These are phyloP conservation scores for Onychomys arenicola DNA, from an alignment of 2,797 vertebrate species.

Conservation along the genomic window DNA sequence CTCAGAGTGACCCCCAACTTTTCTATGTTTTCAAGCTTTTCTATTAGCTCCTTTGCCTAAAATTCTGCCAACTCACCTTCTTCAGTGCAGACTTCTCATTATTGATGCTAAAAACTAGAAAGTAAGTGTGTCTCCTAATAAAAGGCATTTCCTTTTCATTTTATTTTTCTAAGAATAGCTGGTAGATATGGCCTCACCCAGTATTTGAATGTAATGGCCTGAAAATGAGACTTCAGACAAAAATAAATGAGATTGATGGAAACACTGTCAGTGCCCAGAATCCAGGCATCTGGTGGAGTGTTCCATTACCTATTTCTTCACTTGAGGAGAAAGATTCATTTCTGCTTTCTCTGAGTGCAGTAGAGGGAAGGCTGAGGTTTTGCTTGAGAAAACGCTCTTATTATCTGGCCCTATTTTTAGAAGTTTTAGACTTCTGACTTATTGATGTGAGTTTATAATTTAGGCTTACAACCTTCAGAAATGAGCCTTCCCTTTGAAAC, in stretches of 20 bases:
- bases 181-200: slow-evolving; percentile 45
- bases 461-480: slow-evolving; percentile 78
- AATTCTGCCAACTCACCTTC: background rate
- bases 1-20: background rate
- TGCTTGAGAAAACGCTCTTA: slow-evolving; percentile 76
- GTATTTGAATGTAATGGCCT: slow-evolving; percentile 77
- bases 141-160: slow-evolving; percentile 44
- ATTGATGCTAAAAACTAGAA: slow-evolving; percentile 62
- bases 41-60: background rate
- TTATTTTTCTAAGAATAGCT: background rate
- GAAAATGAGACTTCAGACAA: slow-evolving; percentile 79
- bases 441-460: slow-evolving; percentile 77
- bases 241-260: slow-evolving; percentile 77
- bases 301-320: slow-evolving; percentile 78
- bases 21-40: background rate
- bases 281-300: slow-evolving; percentile 67
- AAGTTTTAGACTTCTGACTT: slow-evolving; percentile 71
- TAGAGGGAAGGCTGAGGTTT: slow-evolving; percentile 66
- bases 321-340: slow-evolving; percentile 79
- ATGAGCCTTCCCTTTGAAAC: slow-evolving; percentile 73
- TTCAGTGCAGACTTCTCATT: background rate
- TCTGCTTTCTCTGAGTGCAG: slow-evolving; percentile 67
- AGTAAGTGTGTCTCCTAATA: slow-evolving; percentile 66
- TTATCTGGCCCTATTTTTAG: slow-evolving; percentile 78
- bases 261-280: slow-evolving; percentile 70